Percentiles rank a stretch among this genome's conserved stretches.
Evolutionary conservation across 2,888 invertebrate species (phyloP).

Genomic region (Epiblema foenella): DNA sequence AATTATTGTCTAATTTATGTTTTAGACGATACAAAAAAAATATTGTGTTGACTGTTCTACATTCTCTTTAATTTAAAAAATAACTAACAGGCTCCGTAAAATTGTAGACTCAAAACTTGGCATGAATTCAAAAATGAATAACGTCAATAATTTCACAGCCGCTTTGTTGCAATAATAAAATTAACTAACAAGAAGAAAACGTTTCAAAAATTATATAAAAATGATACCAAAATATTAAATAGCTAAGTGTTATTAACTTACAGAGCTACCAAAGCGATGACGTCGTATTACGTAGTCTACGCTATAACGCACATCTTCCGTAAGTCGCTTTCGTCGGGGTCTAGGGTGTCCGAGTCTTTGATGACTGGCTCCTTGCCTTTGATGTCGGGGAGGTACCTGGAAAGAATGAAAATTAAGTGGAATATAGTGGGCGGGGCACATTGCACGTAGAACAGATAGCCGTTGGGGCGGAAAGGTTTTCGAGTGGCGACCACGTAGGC

Average conservation of each 20-base stretch:
- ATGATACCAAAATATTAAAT: background rate
- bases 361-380: slow-evolving; percentile 56
- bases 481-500: no score
- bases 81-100: background rate
- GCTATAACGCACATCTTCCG: slow-evolving; percentile 57
- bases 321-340: slow-evolving; percentile 66
- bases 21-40: background rate
- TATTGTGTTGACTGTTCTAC: background rate
- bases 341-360: slow-evolving; percentile 68
- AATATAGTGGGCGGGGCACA: no score
- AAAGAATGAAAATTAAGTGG: background rate
- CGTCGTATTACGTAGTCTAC: slow-evolving; percentile 21
- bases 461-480: no score
- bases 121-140: background rate
- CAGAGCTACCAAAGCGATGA: background rate
- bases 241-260: background rate
- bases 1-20: background rate
- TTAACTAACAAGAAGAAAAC: background rate
- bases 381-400: slow-evolving; percentile 37
- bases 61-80: background rate
- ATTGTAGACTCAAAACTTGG: background rate
- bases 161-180: background rate
- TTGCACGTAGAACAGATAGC: no score
- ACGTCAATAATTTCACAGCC: background rate
- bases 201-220: background rate